A percentile compares a stretch with the other conserved stretches of the same genome.
Conservation (phyloP, 2,113 vertebrate genomes). For the Synodontis membranacea region DNA sequence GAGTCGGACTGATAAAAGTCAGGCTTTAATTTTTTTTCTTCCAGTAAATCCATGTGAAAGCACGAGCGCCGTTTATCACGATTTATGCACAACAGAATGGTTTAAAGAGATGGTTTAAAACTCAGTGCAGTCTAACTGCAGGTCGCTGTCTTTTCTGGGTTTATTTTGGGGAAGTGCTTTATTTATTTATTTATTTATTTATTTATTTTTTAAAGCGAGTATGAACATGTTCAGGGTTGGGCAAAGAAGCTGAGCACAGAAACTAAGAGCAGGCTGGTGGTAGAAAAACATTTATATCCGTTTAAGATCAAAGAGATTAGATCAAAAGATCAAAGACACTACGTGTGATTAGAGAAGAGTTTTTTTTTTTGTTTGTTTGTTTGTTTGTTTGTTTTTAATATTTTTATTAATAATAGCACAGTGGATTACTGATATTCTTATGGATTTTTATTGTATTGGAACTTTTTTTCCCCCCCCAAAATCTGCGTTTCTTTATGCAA, state of each 20-base stretch:
- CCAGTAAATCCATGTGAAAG: not conserved
- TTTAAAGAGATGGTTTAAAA: not conserved
- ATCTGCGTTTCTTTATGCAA: not conserved
- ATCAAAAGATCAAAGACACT: not conserved
- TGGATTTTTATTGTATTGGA: not conserved
- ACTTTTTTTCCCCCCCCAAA: not conserved
- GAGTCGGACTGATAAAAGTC: not conserved
- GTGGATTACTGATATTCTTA: not conserved
- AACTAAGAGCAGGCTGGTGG: not conserved
- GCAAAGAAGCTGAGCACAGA: not conserved
- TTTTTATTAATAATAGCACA: not conserved
- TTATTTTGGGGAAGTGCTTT: not conserved
- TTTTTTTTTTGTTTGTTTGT: no score
- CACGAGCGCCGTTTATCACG: no score
- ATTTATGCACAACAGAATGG: no score
- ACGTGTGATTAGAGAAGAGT: not conserved
- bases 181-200: not conserved
- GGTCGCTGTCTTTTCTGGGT: not conserved
- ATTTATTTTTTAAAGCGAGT: not conserved
- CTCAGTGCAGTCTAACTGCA: not conserved
- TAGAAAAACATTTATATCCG: no score
- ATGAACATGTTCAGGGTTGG: slow-evolving; percentile 24
- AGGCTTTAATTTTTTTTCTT: not conserved
- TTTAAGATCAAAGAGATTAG: not conserved
- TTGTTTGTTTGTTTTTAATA: not conserved